phyloP scores from a whole-genome alignment of 2,113 vertebrate genomes.

The Propithecus coquereli region DNA sequence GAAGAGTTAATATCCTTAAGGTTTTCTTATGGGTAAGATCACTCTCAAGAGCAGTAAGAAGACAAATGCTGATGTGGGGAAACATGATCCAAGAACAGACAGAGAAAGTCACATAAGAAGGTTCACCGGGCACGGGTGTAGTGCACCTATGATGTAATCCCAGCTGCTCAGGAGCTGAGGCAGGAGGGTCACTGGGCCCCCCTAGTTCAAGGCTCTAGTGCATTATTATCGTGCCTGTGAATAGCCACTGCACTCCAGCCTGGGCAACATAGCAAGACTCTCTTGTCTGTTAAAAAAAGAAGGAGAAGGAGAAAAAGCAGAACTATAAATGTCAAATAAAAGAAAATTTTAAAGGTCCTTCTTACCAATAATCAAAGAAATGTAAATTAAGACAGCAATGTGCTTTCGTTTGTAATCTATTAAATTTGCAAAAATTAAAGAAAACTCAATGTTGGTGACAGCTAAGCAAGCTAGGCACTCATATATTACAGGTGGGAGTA shows the following conservation, averaged over 20 bases:
- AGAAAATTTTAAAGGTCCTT: background rate
- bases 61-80: background rate
- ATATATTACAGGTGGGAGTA: background rate
- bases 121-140: no score
- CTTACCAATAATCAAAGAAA: constrained; percentile 22
- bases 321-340: background rate
- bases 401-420: background rate
- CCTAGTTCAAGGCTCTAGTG: background rate
- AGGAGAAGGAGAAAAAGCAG: background rate
- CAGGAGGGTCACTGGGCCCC: background rate
- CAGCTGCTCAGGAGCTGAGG: background rate
- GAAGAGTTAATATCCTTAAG: background rate
- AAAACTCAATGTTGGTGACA: background rate
- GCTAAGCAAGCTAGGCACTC: background rate
- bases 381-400: background rate
- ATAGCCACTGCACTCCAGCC: background rate
- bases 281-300: background rate
- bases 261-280: background rate
- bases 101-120: background rate
- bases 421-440: background rate
- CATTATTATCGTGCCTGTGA: background rate
- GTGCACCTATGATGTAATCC: background rate
- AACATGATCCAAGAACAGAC: background rate
- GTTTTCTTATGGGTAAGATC: background rate
- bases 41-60: background rate